phyloP scores from a whole-genome alignment of 2,797 vertebrate genomes.

The Neosilurus mollespiculum region DNA sequence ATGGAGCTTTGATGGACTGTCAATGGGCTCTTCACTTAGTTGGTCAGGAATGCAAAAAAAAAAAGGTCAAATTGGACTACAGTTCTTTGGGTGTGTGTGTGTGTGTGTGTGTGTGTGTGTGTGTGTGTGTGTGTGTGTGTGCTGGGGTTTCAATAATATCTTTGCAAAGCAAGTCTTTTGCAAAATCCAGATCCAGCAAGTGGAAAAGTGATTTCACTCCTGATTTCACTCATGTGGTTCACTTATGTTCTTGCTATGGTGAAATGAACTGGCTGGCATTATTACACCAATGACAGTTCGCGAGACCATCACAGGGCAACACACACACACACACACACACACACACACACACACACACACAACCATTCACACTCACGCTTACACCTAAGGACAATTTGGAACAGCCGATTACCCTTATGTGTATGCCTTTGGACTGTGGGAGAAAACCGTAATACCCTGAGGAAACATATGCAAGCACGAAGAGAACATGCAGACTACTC shows the following conservation, averaged over 20 bases:
- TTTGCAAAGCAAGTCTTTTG: neutral
- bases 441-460: too few species aligned
- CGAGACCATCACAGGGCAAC: too few species aligned
- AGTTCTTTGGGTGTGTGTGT: neutral
- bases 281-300: neutral
- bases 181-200: neutral
- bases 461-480: too few species aligned
- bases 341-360: too few species aligned
- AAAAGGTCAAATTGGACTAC: neutral
- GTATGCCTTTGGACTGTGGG: too few species aligned
- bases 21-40: conserved; percentile 21
- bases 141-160: neutral
- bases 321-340: too few species aligned
- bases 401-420: too few species aligned
- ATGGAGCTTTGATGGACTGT: conserved; percentile 26
- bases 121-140: too few species aligned
- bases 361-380: too few species aligned
- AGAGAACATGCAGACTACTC: too few species aligned
- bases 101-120: too few species aligned
- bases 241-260: neutral
- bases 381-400: too few species aligned
- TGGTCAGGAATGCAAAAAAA: conserved; percentile 18
- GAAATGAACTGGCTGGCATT: neutral
- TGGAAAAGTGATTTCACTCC: neutral
- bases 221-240: neutral